Conservation (phyloP, 1,140 invertebrate species). For the Anastrepha obliqua region DNA sequence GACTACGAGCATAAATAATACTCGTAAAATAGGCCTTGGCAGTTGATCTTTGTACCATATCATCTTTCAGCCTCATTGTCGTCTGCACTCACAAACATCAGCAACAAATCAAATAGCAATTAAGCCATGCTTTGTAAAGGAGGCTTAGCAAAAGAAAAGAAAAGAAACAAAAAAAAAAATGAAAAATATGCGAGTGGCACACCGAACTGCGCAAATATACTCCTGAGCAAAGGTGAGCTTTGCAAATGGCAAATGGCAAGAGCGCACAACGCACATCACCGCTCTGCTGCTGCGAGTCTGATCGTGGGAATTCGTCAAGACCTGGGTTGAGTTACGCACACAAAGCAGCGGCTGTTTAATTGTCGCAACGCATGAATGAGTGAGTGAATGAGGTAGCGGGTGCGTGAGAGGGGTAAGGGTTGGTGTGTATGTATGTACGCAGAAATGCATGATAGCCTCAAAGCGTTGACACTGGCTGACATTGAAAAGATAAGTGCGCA, state of each 20-base stretch:
- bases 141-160: constrained; percentile 18
- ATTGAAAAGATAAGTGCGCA: constrained; percentile 41
- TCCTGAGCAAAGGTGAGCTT: not conserved
- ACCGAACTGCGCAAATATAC: not conserved
- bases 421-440: not conserved
- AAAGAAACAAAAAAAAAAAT: constrained; percentile 7
- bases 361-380: constrained; percentile 1
- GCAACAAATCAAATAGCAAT: constrained; percentile 30
- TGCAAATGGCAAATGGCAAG: not conserved
- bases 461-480: constrained; percentile 40
- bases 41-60: constrained; percentile 40
- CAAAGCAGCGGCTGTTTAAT: constrained; percentile 35
- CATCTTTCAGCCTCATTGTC: not conserved
- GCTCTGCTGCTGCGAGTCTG: not conserved
- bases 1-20: not conserved
- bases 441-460: not conserved
- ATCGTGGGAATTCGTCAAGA: constrained; percentile 35
- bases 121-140: not conserved
- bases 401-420: not conserved
- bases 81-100: not conserved
- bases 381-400: not conserved
- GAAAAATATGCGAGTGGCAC: not conserved
- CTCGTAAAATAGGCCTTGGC: constrained; percentile 24
- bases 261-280: not conserved
- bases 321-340: not conserved